Base-by-base conservation (phyloP, 2,113 vertebrate genomes). In the Xenopus borealis region DNA sequence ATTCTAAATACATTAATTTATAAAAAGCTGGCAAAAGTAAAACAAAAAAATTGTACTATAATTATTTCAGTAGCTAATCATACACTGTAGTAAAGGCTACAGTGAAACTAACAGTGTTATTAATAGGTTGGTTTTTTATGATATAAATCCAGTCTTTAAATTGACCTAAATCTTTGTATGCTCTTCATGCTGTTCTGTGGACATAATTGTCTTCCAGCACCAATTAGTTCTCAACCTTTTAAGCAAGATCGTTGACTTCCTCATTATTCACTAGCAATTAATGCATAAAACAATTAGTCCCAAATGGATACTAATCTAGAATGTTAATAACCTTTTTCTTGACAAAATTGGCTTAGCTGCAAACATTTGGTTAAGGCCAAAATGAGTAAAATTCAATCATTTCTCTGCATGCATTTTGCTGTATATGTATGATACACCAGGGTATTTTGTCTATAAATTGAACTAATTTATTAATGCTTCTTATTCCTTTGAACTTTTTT, bases 251-350 rank as follows among this genome's bases (percentile, higher is more conserved):
- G 79, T 79, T 80, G 19, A 61, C 82, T 86, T 78, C 77, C 62
- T 71, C 85, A 84, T 89, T 88, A 84, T 88, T 89, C 88, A 86
- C 82, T 81, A 14, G 80, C 84, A 86, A 86, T 89, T 86, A 85
- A 83, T 82, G 82, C 83, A 85, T 81, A 82, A 65, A 84, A 72
- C 73, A 84, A 83, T 66, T 58, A 0, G 66, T 86, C 86, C 87
- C 86, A 79, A 62, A 79, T 8, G 84, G 83, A 72, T 77, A 68
- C 82, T 83, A 66, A 78, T 79, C 78, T 80, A 74, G 73, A 80
- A 76, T 44, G 30, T 77, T 80, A 78, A 83, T 45, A 75, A 72
- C 66, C 62, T 81, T 66, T 58, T 71, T 30, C 76, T 66, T 74
- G 46, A 81, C 75, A 82, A 78, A 50, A 69, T 13, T 72, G 7